Evolutionary conservation across 37 sponge, comb jelly and placozoan species (phyloP), one percentile per base, ranked within the genome.

Genomic region (Ephydatia muelleri): DNA sequence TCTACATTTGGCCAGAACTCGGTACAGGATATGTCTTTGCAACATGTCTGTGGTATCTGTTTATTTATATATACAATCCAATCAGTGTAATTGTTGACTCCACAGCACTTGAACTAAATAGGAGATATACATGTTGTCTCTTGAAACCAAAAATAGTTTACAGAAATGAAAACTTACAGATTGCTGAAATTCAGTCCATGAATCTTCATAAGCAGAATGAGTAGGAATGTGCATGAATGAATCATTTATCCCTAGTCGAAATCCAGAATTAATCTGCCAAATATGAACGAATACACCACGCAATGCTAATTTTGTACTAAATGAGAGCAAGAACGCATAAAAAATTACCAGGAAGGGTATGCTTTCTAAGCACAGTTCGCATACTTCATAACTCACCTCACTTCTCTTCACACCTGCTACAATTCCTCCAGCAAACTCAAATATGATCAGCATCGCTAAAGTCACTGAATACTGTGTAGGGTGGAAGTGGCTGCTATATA

Each of bases 51-150:
- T 57, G 57, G 57, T 16, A 57, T 21, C 1, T 1, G 1, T 21
- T 13, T 14, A 57, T 57, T 57, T 16, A 57, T 14, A 57, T 5
- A 1, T 11, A 1, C 1, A 11, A 14, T 57, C 57, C 57, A 91
- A 79, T 86, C 87, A 32, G 34, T 65, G 29, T 65, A 82, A 19
- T 22, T 28, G 4, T 67, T 48, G 5, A 79, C 80, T 32, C 91
- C 91, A 91, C 91, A 91, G 75, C 91, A 91, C 14, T 83, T 26
- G 27, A 86, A 80, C 91, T 91, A 36, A 11, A 43, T 43, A 57
- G 9, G 16, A 1, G 16, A 14, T 57, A 57, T 57, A 57, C 16
- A 16, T n/a, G n/a, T n/a, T n/a, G n/a, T n/a, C n/a, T n/a, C 9
- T 57, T 16, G 6, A 43, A 43, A 43, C 43, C 6, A 43, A 6